Percentiles rank a stretch among this genome's conserved stretches.
These are phyloP conservation scores for Euborellia annulipes DNA, from an alignment of 1,140 invertebrate species.

Conservation along the genomic window DNA sequence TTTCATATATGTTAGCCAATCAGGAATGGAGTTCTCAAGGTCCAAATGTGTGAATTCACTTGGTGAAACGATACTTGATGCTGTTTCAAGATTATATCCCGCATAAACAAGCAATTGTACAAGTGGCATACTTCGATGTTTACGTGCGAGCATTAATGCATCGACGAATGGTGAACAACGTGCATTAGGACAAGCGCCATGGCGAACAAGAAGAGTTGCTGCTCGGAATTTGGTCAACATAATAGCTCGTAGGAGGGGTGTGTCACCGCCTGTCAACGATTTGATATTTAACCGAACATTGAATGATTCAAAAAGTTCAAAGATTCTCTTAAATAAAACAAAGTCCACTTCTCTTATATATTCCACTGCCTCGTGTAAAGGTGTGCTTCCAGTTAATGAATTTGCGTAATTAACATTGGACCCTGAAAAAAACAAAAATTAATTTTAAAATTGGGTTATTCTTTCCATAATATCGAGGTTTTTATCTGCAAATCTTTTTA, in stretches of 20 bases:
- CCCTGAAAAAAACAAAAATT: constrained; percentile 26
- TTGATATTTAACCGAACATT: constrained; percentile 28
- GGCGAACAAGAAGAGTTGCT: constrained; percentile 29
- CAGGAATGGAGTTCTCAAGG: constrained; percentile 6
- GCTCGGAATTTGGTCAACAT: constrained; percentile 26
- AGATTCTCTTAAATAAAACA: constrained; percentile 25
- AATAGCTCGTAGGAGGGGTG: constrained; percentile 32
- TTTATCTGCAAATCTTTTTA: too few relatives aligned
- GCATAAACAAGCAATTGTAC: constrained; percentile 22
- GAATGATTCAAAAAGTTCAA: constrained; percentile 30
- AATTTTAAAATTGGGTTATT: neutral
- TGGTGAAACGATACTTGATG: constrained; percentile 20
- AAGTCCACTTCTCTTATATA: constrained; percentile 17
- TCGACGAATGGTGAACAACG: constrained; percentile 18
- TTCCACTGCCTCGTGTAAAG: constrained; percentile 34
- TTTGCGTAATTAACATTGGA: constrained; percentile 37
- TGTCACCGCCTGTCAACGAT: constrained; percentile 30
- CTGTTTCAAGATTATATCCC: constrained; percentile 22
- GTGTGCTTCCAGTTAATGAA: constrained; percentile 35
- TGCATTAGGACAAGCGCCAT: constrained; percentile 22
- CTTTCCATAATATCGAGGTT: too few relatives aligned
- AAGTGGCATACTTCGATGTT: constrained; percentile 23
- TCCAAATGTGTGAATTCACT: constrained; percentile 10
- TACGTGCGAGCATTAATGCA: constrained; percentile 27
- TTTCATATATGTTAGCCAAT: constrained; percentile 23